Evolutionary conservation across 30 jellyfish, hydroid and myxozoan species (phyloP).

Genomic region (Aurelia aurita complex sp. Pacific): DNA sequence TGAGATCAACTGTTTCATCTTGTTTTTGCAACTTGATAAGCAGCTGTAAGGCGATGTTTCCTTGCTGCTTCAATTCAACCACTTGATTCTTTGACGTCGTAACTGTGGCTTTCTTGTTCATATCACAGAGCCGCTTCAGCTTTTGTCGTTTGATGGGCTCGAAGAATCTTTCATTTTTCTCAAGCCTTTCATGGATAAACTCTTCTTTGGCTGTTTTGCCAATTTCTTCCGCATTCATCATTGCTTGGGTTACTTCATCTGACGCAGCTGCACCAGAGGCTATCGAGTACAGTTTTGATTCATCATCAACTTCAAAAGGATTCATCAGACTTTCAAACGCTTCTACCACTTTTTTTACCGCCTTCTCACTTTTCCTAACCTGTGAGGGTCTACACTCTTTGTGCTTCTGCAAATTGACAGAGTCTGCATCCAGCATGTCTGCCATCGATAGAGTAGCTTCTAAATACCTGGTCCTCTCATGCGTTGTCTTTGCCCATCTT

Average conservation of each 20-base stretch:
- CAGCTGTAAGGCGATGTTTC: too few relatives aligned
- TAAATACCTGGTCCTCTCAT: neutral
- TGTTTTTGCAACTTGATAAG: too few relatives aligned
- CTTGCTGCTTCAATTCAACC: too few relatives aligned
- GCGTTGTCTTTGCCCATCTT: slow-evolving; percentile 22
- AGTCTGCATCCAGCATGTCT: too few relatives aligned
- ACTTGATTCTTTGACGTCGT: too few relatives aligned
- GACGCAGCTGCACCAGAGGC: slow-evolving; percentile 51
- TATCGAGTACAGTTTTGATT: slow-evolving; percentile 1
- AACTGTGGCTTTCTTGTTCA: slow-evolving; percentile 7
- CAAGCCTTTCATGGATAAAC: slow-evolving; percentile 14
- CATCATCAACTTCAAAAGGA: too few relatives aligned
- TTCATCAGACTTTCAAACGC: slow-evolving; percentile 4
- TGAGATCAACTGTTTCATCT: too few relatives aligned
- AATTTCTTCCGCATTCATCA: slow-evolving; percentile 34
- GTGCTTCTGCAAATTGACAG: too few relatives aligned
- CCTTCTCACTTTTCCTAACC: slow-evolving; percentile 28
- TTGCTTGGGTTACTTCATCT: slow-evolving; percentile 43
- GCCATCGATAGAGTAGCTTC: too few relatives aligned
- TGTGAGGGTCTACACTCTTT: slow-evolving; percentile 21
- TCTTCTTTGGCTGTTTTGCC: neutral
- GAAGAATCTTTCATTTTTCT: slow-evolving; percentile 15
- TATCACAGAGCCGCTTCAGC: slow-evolving; percentile 37
- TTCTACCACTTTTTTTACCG: slow-evolving; percentile 35
- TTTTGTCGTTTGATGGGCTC: slow-evolving; percentile 38